Percentiles rank a stretch among this genome's conserved stretches.
Conservation (phyloP, 2,797 vertebrate species). For the Fratercula arctica region DNA sequence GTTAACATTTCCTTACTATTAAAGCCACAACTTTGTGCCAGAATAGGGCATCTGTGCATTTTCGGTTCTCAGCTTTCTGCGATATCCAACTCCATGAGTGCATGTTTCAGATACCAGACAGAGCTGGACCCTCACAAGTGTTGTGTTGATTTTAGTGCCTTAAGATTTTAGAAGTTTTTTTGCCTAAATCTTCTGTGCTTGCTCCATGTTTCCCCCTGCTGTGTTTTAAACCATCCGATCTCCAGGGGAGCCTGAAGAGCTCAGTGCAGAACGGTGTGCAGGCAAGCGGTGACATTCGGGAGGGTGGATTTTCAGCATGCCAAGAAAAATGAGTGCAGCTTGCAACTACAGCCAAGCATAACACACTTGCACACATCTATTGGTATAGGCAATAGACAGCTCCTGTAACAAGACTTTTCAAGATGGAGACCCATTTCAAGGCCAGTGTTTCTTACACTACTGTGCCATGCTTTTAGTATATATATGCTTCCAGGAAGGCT, state of each 20-base stretch:
- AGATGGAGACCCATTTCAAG: not conserved
- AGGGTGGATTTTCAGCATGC: not conserved
- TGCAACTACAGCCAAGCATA: not conserved
- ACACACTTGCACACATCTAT: not conserved
- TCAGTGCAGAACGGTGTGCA: not conserved
- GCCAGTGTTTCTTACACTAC: not conserved
- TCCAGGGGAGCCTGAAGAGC: not conserved
- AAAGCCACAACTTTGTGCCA: not conserved
- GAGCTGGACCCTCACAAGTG: not conserved
- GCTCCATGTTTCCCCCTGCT: not conserved
- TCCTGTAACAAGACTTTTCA: not conserved
- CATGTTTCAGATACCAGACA: not conserved
- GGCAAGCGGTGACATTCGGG: not conserved
- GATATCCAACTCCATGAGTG: not conserved
- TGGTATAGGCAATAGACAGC: not conserved
- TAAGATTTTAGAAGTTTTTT: not conserved
- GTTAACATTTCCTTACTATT: not conserved
- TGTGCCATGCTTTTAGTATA: not conserved
- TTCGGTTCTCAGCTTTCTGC: not conserved
- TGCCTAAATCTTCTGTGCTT: not conserved
- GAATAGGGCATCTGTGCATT: not conserved
- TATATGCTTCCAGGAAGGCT: not conserved
- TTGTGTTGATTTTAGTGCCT: not conserved
- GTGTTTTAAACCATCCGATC: not conserved
- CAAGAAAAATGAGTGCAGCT: not conserved